These are phyloP conservation scores for Rhagoletis zephyria DNA, from an alignment of 1,140 invertebrate genomes.

Conservation along the genomic window DNA sequence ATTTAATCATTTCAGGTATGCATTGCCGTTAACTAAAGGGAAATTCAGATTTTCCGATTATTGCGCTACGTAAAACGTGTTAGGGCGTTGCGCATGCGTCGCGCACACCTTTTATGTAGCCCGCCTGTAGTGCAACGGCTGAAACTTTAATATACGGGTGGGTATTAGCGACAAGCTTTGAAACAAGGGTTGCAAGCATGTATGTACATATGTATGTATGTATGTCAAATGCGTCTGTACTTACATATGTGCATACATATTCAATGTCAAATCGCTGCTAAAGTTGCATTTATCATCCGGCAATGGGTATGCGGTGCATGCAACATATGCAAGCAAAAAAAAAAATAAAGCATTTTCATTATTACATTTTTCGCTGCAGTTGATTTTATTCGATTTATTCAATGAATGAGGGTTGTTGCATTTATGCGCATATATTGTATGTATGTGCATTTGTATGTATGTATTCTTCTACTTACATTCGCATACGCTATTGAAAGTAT, in stretches of 20 bases:
- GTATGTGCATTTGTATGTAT: too few relatives aligned
- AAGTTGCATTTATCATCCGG: constrained; percentile 17
- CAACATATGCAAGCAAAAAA: background rate
- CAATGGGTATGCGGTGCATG: background rate
- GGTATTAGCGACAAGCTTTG: background rate
- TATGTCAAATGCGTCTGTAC: too few relatives aligned
- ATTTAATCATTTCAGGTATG: constrained; percentile 41
- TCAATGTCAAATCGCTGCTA: constrained; percentile 29
- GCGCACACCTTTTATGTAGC: background rate
- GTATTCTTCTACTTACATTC: too few relatives aligned
- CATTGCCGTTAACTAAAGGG: background rate
- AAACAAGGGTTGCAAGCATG: background rate
- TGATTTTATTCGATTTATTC: too few relatives aligned
- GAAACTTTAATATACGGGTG: background rate
- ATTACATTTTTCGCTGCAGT: too few relatives aligned
- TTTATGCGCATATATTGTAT: too few relatives aligned
- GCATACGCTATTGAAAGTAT: too few relatives aligned
- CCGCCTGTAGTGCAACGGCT: background rate
- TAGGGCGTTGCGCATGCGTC: constrained; percentile 15
- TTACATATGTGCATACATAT: background rate
- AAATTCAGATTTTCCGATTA: background rate
- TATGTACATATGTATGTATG: too few relatives aligned
- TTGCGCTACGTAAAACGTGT: background rate
- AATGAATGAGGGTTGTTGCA: too few relatives aligned
- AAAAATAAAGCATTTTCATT: background rate